phyloP scores from a whole-genome alignment of 2,113 vertebrate species.

The Chaenogobius annularis region DNA sequence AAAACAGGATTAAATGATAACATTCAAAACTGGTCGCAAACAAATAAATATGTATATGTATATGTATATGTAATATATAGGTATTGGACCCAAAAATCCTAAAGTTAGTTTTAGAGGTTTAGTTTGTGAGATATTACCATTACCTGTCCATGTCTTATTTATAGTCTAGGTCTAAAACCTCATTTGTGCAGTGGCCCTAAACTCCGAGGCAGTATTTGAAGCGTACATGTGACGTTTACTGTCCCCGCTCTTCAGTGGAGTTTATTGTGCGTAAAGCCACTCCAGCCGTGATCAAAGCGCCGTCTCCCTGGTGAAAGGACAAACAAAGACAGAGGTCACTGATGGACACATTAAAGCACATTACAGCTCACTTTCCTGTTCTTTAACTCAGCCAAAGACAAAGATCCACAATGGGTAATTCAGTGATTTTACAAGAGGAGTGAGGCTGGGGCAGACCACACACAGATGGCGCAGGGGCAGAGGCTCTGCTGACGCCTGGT shows the following conservation, averaged over 20 bases:
- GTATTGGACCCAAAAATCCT: no score
- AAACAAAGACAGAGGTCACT: slow-evolving; percentile 62
- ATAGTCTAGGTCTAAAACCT: not conserved
- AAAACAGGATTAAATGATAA: no score
- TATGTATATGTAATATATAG: no score
- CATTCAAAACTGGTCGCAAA: no score
- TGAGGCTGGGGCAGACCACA: slow-evolving; percentile 65
- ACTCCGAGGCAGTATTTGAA: slow-evolving; percentile 2
- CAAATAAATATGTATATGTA: no score
- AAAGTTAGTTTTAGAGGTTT: not conserved
- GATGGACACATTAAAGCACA: slow-evolving; percentile 44
- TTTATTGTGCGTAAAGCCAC: slow-evolving; percentile 29
- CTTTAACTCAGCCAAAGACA: slow-evolving; percentile 49
- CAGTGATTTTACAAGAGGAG: slow-evolving; percentile 53
- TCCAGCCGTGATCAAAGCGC: slow-evolving; percentile 63
- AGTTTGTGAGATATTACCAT: not conserved
- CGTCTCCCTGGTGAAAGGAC: slow-evolving; percentile 58
- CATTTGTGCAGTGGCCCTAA: not conserved
- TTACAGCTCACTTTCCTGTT: slow-evolving; percentile 46
- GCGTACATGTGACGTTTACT: slow-evolving; percentile 16
- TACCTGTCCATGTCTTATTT: not conserved
- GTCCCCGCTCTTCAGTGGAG: slow-evolving; percentile 14
- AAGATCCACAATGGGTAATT: slow-evolving; percentile 41
- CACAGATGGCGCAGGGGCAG: slow-evolving; percentile 20
- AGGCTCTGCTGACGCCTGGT: slow-evolving; percentile 54